Conservation (phyloP, 2,113 vertebrate species). For the Cranoglanis bouderius region DNA sequence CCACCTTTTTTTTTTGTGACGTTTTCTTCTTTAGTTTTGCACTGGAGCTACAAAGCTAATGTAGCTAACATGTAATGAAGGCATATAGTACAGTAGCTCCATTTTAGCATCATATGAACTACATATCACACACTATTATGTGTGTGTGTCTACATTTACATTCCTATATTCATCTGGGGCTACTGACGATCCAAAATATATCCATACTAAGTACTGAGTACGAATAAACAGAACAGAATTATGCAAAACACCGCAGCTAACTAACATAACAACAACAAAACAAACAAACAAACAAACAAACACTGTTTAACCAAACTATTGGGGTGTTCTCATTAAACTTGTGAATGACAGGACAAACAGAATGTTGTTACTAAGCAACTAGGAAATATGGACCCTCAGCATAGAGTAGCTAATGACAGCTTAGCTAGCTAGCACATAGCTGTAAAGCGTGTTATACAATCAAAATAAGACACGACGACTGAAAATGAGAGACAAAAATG, state of each 20-base stretch:
- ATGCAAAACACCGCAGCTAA: not conserved
- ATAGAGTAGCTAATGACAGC: not conserved
- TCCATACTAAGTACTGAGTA: not conserved
- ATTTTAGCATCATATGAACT: no score
- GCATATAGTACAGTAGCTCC: no score
- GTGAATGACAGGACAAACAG: not conserved
- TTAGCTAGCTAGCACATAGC: not conserved
- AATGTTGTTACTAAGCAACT: not conserved
- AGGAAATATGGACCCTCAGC: not conserved
- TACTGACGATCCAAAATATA: not conserved
- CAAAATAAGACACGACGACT: not conserved
- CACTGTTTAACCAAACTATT: not conserved
- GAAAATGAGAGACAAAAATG: not conserved
- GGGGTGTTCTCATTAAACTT: not conserved
- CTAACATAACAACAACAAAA: not conserved
- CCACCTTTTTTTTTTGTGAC: not conserved
- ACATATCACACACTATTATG: no score
- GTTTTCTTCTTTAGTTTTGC: not conserved
- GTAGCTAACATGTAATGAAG: no score
- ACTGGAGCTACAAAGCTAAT: not conserved
- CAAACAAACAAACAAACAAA: not conserved
- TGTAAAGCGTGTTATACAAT: not conserved
- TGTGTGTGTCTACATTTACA: not conserved
- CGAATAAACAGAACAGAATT: not conserved
- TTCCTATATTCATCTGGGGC: not conserved